Conservation (phyloP, 2,797 vertebrate species). For the Micropoecilia bifurca region DNA sequence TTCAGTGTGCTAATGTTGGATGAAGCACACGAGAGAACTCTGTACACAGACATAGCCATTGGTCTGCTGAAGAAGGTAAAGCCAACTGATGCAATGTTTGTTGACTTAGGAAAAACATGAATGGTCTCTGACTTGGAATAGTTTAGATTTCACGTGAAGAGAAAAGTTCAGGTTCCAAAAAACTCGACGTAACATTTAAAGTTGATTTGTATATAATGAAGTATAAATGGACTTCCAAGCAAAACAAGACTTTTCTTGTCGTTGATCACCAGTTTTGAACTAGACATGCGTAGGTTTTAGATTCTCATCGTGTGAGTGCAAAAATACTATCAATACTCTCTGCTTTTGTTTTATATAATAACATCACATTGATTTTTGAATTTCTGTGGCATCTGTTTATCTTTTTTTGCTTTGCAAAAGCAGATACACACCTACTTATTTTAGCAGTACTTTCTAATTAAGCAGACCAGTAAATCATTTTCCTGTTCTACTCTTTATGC, state of each 20-base stretch:
- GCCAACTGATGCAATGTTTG: neutral
- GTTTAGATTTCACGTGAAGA: neutral
- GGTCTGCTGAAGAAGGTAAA: constrained; percentile 96
- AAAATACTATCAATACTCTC: neutral
- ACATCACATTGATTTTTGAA: neutral
- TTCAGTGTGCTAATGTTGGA: constrained; percentile 94
- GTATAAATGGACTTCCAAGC: neutral
- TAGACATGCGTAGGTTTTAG: neutral
- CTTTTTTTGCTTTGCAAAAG: neutral
- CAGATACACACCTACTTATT: neutral
- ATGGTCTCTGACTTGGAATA: neutral
- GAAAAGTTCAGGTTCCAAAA: neutral
- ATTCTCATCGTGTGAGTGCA: neutral
- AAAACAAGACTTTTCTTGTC: neutral
- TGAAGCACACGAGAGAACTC: constrained; percentile 96
- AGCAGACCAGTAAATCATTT: neutral
- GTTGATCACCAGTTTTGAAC: neutral
- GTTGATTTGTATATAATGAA: neutral
- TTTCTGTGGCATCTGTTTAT: neutral
- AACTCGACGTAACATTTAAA: neutral
- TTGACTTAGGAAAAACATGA: neutral
- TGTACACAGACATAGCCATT: constrained; percentile 97
- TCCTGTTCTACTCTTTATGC: neutral
- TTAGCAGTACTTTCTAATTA: neutral
- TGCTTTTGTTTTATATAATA: neutral